Base-by-base conservation (phyloP, 2,113 vertebrate species). In the Vidua macroura region DNA sequence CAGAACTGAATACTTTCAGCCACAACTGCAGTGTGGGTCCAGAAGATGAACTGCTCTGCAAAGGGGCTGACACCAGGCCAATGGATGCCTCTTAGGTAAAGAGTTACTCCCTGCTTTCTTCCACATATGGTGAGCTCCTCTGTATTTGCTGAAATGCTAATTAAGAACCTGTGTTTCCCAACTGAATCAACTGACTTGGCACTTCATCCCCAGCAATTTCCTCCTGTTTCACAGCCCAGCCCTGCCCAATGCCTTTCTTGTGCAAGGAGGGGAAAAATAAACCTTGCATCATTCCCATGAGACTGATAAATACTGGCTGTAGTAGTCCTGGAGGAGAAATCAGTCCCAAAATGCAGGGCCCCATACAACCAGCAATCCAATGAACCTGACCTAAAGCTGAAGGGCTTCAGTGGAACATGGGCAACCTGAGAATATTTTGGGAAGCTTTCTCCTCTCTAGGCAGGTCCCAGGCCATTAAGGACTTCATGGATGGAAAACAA, bases 131-230 rank as follows among this genome's bases (percentile, higher is more conserved):
- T 44, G 17, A 8, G 0, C 66, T 92, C 46, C 30, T 68, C 49
- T 83, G 24, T 39, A 44, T 56, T 76, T 63, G 48, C 35, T 76
- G 70, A 73, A 89, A 69, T 7, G 4, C 62, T 80, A 55, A 88
- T 88, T 80, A 93, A 43, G 79, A 92, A n/a, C 52, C 48, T 51
- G 21, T 28, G 31, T 95, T 95, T 92, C 53, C 49, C 94, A 94
- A 87, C 44, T 66, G 60, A 14, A 82, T 91, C 66, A 60, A 72
- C 74, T 86, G 88, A 75, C 56, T 88, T 88, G 75, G 80, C 91
- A 87, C 31, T 84, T 60, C 66, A 82, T 44, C 62, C 37, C 56
- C 69, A 87, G 81, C 73, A 79, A 73, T 93, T 86, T 92, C 86
- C 62, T 91, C 30, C 43, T 35, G 30, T 81, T 92, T 74, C 68